phyloP scores from a whole-genome alignment of 2,888 invertebrate species.

The Venusia cambrica region DNA sequence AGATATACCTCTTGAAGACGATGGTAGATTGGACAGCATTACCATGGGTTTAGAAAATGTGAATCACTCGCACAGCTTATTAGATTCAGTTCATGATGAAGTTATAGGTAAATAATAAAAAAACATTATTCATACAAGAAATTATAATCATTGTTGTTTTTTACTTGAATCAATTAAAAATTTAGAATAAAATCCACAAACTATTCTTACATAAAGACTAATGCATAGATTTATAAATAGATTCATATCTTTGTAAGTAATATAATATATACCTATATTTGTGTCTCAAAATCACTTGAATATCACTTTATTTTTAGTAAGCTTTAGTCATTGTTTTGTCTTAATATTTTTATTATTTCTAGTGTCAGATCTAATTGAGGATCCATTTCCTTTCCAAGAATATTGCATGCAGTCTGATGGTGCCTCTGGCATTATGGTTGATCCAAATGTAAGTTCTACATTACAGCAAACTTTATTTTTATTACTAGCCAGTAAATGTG shows the following conservation, averaged over 20 bases:
- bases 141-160: no score
- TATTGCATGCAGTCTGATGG: conserved; percentile 55
- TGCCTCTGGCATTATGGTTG: conserved; percentile 43
- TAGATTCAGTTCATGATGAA: conserved; percentile 69
- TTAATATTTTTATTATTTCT: conserved; percentile 7
- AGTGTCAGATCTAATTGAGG: conserved; percentile 67
- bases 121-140: no score
- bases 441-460: conserved; percentile 53
- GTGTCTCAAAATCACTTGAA: no score
- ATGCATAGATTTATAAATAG: no score
- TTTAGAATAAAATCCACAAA: no score
- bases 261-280: no score
- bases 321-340: neutral
- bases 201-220: no score
- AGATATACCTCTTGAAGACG: conserved; percentile 52
- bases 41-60: conserved; percentile 67
- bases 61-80: conserved; percentile 55
- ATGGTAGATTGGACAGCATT: conserved; percentile 48
- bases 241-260: no score
- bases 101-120: conserved; percentile 72
- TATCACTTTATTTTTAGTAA: no score
- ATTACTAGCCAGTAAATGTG: no score
- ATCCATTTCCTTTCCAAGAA: conserved; percentile 62
- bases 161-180: no score
- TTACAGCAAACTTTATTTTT: neutral